A percentile compares a stretch with the other conserved stretches of the same genome.
phyloP scores from a whole-genome alignment of 2,113 vertebrate genomes.

The Phodopus roborovskii region DNA sequence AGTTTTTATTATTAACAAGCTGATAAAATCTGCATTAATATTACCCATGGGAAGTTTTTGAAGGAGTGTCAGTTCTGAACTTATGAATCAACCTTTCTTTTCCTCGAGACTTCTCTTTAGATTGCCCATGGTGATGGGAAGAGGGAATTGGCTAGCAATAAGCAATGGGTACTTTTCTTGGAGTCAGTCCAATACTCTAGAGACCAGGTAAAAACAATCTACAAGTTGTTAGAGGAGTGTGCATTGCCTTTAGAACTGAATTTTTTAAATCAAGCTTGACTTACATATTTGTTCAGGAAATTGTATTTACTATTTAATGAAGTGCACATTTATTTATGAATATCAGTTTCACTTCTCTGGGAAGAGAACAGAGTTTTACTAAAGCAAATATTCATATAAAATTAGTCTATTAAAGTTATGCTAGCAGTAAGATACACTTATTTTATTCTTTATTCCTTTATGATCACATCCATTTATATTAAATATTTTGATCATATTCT shows the following conservation, averaged over 20 bases:
- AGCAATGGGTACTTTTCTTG: background rate
- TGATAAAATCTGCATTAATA: slow-evolving; percentile 2
- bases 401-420: background rate
- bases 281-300: background rate
- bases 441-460: background rate
- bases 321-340: background rate
- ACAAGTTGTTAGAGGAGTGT: background rate
- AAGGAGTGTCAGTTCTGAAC: background rate
- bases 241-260: background rate
- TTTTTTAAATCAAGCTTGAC: slow-evolving; percentile 11
- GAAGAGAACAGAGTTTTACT: slow-evolving; percentile 1
- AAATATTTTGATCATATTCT: background rate
- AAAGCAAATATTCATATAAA: background rate
- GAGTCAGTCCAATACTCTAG: background rate
- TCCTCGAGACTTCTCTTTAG: slow-evolving; percentile 13
- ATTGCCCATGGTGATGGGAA: background rate
- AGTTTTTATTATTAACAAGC: background rate
- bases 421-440: background rate
- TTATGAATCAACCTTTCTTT: slow-evolving; percentile 35
- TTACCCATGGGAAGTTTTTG: background rate
- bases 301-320: slow-evolving; percentile 1
- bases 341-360: slow-evolving; percentile 1
- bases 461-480: background rate
- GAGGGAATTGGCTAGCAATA: background rate
- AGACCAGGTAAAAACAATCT: slow-evolving; percentile 48